A percentile compares a stretch with the other conserved stretches of the same genome.
Conservation (phyloP, 2,888 invertebrate genomes). For the Apodemia hepburni region DNA sequence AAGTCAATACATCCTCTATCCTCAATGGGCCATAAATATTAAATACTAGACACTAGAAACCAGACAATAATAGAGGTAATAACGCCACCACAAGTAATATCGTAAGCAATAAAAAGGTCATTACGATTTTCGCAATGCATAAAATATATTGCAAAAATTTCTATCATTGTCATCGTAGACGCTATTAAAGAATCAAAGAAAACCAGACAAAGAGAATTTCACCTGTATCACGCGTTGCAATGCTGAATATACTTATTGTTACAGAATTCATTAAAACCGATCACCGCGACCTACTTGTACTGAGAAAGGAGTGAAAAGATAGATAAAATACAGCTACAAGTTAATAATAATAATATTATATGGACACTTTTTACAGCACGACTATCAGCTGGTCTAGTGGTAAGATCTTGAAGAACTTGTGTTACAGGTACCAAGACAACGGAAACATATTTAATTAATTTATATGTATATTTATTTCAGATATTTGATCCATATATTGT, state of each 20-base stretch:
- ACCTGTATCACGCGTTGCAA: conserved; percentile 20
- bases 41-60: neutral
- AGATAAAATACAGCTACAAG: neutral
- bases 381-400: too few species aligned
- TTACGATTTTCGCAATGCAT: conserved; percentile 7
- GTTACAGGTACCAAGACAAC: too few species aligned
- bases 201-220: conserved; percentile 23
- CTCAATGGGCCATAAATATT: too few species aligned
- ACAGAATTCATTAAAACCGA: conserved; percentile 28
- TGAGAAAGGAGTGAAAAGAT: conserved; percentile 3
- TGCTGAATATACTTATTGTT: conserved; percentile 22
- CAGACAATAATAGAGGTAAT: neutral
- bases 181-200: conserved; percentile 13
- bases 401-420: too few species aligned
- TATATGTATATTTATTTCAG: too few species aligned
- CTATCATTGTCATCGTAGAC: conserved; percentile 3
- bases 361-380: too few species aligned
- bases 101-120: conserved; percentile 12
- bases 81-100: neutral
- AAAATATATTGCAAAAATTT: conserved; percentile 8
- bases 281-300: conserved; percentile 5
- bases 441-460: too few species aligned
- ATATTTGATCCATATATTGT: too few species aligned
- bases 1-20: too few species aligned
- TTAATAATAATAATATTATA: too few species aligned